A percentile compares a stretch with the other conserved stretches of the same genome.
phyloP scores from a whole-genome alignment of 2,888 invertebrate species.

The Drosophila mulleri region DNA sequence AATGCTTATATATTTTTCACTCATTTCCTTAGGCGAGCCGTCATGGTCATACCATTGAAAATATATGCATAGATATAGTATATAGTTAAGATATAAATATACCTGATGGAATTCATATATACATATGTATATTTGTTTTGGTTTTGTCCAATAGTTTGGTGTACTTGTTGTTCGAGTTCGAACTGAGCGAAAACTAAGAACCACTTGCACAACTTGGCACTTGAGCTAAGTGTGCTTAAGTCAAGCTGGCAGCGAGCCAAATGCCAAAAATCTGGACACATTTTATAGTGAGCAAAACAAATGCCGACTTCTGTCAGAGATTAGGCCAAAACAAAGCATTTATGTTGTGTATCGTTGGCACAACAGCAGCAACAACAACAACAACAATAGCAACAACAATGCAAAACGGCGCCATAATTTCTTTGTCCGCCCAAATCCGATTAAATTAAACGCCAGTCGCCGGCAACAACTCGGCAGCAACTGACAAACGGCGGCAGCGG shows the following conservation, averaged over 20 bases:
- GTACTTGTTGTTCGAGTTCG: conserved; percentile 23
- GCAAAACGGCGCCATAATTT: conserved; percentile 64
- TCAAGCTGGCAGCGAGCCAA: conserved; percentile 41
- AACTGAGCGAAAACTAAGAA: conserved; percentile 1
- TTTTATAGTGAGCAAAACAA: conserved; percentile 65
- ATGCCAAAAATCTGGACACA: conserved; percentile 65
- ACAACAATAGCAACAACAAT: conserved; percentile 22
- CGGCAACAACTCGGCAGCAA: conserved; percentile 32
- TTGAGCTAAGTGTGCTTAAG: conserved; percentile 46
- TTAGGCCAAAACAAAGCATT: conserved; percentile 76
- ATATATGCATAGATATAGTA: not conserved
- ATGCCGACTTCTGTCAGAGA: conserved; percentile 77
- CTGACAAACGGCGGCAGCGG: conserved; percentile 51
- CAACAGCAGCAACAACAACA: conserved; percentile 42
- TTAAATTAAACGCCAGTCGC: conserved; percentile 74
- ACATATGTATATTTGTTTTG: not conserved
- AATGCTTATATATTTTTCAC: not conserved
- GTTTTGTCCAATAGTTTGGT: conserved; percentile 3
- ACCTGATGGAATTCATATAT: not conserved
- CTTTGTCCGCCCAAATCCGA: conserved; percentile 76
- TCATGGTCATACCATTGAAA: not conserved
- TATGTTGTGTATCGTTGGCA: conserved; percentile 53
- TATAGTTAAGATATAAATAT: not conserved
- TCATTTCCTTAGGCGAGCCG: not conserved
- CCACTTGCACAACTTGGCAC: conserved; percentile 43